A percentile compares a stretch with the other conserved stretches of the same genome.
These are phyloP conservation scores for Agrypnus murinus DNA, from an alignment of 2,888 invertebrate genomes.

Conservation along the genomic window DNA sequence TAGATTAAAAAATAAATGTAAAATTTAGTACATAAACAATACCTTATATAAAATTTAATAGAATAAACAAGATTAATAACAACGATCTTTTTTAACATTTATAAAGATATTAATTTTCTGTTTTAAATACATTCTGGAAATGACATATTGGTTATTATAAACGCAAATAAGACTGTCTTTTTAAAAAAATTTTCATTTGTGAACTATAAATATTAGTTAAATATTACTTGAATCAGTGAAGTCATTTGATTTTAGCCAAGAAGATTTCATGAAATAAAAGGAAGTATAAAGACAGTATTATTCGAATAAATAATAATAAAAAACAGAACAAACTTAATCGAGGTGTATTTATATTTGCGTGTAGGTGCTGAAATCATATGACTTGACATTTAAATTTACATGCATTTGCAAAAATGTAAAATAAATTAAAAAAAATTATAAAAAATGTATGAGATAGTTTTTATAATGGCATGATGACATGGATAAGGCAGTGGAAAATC, in stretches of 20 bases:
- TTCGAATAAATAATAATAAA: too few relatives aligned
- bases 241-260: too few relatives aligned
- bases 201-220: too few relatives aligned
- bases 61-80: slow-evolving; percentile 71
- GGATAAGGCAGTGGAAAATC: slow-evolving; percentile 67
- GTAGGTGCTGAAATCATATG: neutral
- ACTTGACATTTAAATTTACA: slow-evolving; percentile 30
- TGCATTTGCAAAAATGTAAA: slow-evolving; percentile 47
- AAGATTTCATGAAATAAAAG: too few relatives aligned
- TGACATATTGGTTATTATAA: neutral
- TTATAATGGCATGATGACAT: slow-evolving; percentile 64
- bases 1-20: slow-evolving; percentile 60
- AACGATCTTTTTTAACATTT: slow-evolving; percentile 67
- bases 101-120: slow-evolving; percentile 59
- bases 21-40: slow-evolving; percentile 66
- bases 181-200: too few relatives aligned
- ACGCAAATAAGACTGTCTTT: too few relatives aligned
- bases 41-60: slow-evolving; percentile 69
- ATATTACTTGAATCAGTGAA: too few relatives aligned
- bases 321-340: too few relatives aligned
- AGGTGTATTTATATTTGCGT: too few relatives aligned
- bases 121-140: slow-evolving; percentile 59
- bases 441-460: slow-evolving; percentile 28
- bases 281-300: slow-evolving; percentile 16
- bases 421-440: slow-evolving; percentile 46